phyloP scores from a whole-genome alignment of 2,888 invertebrate species.

The Schrankia costaestrigalis region DNA sequence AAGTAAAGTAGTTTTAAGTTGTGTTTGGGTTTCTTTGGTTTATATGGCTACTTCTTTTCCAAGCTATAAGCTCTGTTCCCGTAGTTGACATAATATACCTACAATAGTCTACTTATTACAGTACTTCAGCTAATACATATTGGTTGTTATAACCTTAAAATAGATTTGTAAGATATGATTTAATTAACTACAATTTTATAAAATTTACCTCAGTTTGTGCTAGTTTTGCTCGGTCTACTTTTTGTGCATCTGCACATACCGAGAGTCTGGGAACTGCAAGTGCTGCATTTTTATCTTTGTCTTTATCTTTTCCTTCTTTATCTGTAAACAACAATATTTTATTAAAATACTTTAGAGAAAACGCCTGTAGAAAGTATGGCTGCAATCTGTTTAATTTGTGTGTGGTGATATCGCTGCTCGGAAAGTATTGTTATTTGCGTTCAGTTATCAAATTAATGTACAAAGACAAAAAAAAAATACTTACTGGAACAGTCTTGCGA shows the following conservation, averaged over 20 bases:
- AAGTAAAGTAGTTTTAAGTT: too few relatives aligned
- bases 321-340: conserved; percentile 71
- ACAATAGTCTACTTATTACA: too few relatives aligned
- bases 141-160: too few relatives aligned
- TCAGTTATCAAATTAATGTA: not conserved
- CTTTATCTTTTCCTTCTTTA: conserved; percentile 90
- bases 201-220: conserved; percentile 91
- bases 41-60: too few relatives aligned
- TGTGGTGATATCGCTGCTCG: conserved; percentile 1
- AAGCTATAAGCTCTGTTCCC: too few relatives aligned
- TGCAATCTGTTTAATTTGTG: too few relatives aligned
- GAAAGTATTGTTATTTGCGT: conserved; percentile 13
- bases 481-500: conserved; percentile 96
- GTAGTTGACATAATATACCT: too few relatives aligned
- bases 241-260: conserved; percentile 96
- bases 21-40: too few relatives aligned
- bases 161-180: not conserved
- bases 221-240: conserved; percentile 94
- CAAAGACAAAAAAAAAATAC: conserved; percentile 34
- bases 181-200: not conserved
- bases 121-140: too few relatives aligned
- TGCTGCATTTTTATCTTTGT: conserved; percentile 87
- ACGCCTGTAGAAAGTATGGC: too few relatives aligned
- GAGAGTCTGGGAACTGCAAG: conserved; percentile 93
- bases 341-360: not conserved